Evolutionary conservation across 2,113 vertebrate species (phyloP), one percentile per base, ranked within the genome.

Genomic region (Istiophorus platypterus): DNA sequence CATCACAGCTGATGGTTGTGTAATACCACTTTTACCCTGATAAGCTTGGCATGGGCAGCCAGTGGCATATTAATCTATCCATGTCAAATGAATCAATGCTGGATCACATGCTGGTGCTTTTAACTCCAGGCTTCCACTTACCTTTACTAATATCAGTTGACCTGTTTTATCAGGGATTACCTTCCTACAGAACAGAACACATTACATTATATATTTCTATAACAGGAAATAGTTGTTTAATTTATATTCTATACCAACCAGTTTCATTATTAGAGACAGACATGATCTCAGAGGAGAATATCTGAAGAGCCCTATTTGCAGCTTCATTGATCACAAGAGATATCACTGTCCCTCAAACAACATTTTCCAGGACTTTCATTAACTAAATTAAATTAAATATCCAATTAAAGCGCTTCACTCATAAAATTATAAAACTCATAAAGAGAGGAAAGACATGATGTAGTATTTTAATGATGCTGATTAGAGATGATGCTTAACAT

Each of bases 291-390:
- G 84, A 93, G 93, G 93, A 94, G 93, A 95, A 62, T 71, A 52
- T 80, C 70, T 68, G 51, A 74, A 78, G 74, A 89, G 82, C 78
- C 89, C 89, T 87, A 90, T 93, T 95, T 95, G 94, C 92, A 89
- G 90, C 94, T 91, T 95, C 94, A 95, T 96, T 94, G 94, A 97
- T 96, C 85, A 92, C 89, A 92, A 93, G 92, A 92, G 94, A 96
- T 95, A 96, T 91, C 89, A 65, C 82, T 74, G 90, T 95, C 88
- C 90, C 83, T 82, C 88, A 95, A 95, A 88, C 80, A 94, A 96
- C 96, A 95, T 95, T 94, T 96, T 94, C 86, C 79, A 78, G 90
- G 93, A 95, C 95, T 95, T 95, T 93, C 95, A 95, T 96, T 97
- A 95, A 95, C 95, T 93, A 88, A 92, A 92, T 94, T 91, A 93